A percentile compares a stretch with the other conserved stretches of the same genome.
These are phyloP conservation scores for Okamejei kenojei DNA, from an alignment of 2,797 vertebrate species.

Conservation along the genomic window DNA sequence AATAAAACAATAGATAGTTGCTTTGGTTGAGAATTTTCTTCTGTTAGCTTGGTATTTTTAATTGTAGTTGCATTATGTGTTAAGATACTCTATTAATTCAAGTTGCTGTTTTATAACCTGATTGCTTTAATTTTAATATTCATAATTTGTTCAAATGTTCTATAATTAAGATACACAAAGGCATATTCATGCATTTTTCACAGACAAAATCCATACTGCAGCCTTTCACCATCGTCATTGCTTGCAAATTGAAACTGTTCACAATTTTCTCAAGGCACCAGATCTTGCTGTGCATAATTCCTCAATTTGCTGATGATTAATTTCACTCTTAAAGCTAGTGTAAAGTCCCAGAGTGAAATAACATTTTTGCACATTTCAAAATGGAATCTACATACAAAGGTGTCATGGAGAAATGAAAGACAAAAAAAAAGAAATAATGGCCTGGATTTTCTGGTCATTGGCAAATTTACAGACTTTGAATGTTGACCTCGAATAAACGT, in stretches of 20 bases:
- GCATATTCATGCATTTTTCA: not conserved
- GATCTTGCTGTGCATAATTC: not conserved
- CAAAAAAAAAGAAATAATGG: not conserved
- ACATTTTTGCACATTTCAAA: not conserved
- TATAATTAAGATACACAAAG: not conserved
- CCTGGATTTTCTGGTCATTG: too few relatives aligned
- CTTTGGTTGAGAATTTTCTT: not conserved
- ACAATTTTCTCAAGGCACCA: not conserved
- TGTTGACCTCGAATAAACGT: too few relatives aligned
- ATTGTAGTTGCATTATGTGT: not conserved
- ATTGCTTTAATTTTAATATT: conserved; percentile 8
- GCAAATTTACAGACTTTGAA: too few relatives aligned
- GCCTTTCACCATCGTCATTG: not conserved
- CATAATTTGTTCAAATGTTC: not conserved
- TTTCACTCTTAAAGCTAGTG: not conserved
- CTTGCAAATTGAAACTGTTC: not conserved
- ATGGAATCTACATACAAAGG: not conserved
- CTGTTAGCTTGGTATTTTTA: not conserved
- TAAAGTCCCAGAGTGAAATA: not conserved
- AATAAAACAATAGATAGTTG: not conserved
- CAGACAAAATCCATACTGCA: not conserved
- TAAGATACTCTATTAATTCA: not conserved
- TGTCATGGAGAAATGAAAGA: not conserved
- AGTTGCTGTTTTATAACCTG: not conserved
- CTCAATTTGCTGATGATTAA: not conserved